phyloP scores from a whole-genome alignment of 2,888 invertebrate species.

The Stegana nigrithorax region DNA sequence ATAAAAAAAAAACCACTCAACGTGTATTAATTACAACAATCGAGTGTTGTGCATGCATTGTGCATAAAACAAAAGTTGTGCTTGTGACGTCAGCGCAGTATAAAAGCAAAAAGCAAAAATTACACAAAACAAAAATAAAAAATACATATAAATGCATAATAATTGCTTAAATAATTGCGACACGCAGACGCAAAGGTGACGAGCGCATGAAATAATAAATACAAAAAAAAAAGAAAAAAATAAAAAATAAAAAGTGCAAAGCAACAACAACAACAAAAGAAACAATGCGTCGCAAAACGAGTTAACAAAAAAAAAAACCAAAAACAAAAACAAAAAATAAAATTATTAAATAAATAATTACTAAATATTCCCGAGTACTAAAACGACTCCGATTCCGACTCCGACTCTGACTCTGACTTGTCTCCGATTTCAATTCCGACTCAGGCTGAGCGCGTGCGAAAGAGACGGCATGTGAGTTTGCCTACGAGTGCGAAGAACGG shows the following conservation, averaged over 20 bases:
- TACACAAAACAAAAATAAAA: constrained; percentile 1
- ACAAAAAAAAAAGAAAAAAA: constrained; percentile 40
- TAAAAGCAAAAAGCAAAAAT: not conserved
- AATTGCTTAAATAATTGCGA: no score
- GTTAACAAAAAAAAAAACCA: constrained; percentile 15
- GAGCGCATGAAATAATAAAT: constrained; percentile 52
- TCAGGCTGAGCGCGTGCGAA: not conserved
- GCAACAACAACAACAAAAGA: constrained; percentile 29
- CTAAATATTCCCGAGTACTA: not conserved
- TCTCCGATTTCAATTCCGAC: not conserved
- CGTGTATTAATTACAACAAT: not conserved
- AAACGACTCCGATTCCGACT: not conserved
- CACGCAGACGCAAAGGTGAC: no score
- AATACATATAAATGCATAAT: not conserved
- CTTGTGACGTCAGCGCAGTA: not conserved
- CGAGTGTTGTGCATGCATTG: not conserved
- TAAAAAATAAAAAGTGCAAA: constrained; percentile 52
- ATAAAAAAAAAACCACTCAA: not conserved
- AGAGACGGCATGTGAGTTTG: not conserved
- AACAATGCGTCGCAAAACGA: constrained; percentile 12
- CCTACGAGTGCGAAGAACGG: no score
- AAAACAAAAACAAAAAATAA: constrained; percentile 1
- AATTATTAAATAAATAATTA: constrained; percentile 15
- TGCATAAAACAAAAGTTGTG: no score
- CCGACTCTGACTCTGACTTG: not conserved